Base-by-base conservation (phyloP, 2,113 vertebrate genomes). In the Plecturocebus donacophilus region DNA sequence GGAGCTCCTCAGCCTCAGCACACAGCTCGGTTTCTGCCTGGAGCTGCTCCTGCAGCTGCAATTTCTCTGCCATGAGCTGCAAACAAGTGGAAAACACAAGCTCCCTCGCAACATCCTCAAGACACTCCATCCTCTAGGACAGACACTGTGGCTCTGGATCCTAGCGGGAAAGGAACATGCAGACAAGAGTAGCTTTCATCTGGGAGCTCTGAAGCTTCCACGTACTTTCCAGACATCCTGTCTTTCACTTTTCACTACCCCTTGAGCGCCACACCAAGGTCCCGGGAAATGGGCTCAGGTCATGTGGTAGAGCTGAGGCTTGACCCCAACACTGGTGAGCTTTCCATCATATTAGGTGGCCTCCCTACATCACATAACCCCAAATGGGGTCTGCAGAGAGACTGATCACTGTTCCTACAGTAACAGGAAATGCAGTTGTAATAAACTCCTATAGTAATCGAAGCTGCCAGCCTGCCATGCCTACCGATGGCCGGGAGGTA, bases 1-100 rank as follows among this genome's bases (percentile, higher is more conserved):
- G 99, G 98, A 99, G 99, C 98, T 99, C 99, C 98, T 99, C 99
- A 0, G 99, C 99, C 98, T 99, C 99, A 0, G 99, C 99, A 16
- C 99, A 99, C 58, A 99, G 99, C 49, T 99, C 99, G 0, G 99
- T 99, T 97, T 99, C 99, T 0, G 99, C 99, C 98, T 99, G 99
- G 42, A 99, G 99, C 98, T 99, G 99, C 98, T 99, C 99, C 98
- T 99, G 99, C 58, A 99, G 99, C 92, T 99, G 99, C 98, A 99
- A 56, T 98, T 99, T 99, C 99, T 99, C 99, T 0, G 99, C 98
- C 96, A 97, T 97, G 58, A 99, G 97, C 99, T 99, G 83, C 27
- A 77, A 71, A 35, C 96, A 95, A 8, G 14, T 0, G 16, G 49
- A 45, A 8, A 30, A 38, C 1, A 17, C 64, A 1, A 25, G 71